A percentile compares a stretch with the other conserved stretches of the same genome.
phyloP scores from a whole-genome alignment of 2,797 vertebrate species.

The Petrocephalus sullivani region DNA sequence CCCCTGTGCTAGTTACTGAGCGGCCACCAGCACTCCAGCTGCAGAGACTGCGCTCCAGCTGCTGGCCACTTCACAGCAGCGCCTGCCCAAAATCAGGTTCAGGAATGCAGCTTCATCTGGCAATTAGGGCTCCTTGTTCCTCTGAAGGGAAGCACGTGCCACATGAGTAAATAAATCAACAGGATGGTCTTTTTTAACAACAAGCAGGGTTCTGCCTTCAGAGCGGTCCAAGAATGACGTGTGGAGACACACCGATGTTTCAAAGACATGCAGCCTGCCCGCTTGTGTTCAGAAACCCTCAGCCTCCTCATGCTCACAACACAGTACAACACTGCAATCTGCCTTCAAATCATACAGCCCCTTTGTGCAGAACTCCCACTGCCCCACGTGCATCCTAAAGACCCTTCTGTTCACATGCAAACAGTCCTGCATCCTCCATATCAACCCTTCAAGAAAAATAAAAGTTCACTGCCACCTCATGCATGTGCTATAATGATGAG shows the following conservation, averaged over 20 bases:
- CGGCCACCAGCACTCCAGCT: not conserved
- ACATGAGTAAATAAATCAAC: not conserved
- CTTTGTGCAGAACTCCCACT: not conserved
- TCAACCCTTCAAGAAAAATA: not conserved
- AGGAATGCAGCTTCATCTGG: not conserved
- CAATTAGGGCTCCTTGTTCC: not conserved
- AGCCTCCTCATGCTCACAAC: too few relatives aligned
- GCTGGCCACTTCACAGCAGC: not conserved
- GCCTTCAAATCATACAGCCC: not conserved
- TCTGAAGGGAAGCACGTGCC: not conserved
- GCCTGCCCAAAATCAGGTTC: not conserved
- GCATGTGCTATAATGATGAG: conserved; percentile 7
- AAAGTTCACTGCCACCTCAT: not conserved
- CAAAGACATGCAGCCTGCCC: too few relatives aligned
- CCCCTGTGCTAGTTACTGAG: not conserved
- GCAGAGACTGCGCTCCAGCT: not conserved
- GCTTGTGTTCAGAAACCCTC: too few relatives aligned
- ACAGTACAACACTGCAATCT: not conserved
- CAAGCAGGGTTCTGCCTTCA: not conserved
- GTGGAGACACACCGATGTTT: not conserved
- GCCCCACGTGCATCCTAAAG: not conserved
- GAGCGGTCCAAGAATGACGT: not conserved
- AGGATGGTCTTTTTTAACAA: not conserved
- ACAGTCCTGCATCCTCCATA: not conserved
- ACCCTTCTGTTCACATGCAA: not conserved